Evolutionary conservation across 2,888 invertebrate species (phyloP).

Genomic region (Lepidocyrtinus sp.): DNA sequence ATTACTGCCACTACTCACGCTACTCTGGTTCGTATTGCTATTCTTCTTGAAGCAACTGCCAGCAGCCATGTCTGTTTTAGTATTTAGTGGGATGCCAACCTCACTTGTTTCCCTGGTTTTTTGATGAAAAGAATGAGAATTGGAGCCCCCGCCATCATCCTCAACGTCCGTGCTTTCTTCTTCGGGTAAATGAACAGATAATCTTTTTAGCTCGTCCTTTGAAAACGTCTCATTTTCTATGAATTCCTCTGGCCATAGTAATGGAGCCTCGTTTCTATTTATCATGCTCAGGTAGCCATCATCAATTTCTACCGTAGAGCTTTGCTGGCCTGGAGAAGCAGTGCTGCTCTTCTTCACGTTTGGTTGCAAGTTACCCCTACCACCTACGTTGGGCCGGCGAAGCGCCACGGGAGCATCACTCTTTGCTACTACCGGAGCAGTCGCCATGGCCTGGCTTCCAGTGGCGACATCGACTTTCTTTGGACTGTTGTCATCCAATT

Average conservation of each 20-base stretch:
- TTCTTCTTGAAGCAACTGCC: neutral
- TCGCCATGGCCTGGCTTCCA: too few relatives aligned
- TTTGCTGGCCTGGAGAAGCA: conserved; percentile 19
- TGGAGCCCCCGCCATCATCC: conserved; percentile 13
- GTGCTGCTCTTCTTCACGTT: conserved; percentile 6
- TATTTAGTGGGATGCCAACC: neutral
- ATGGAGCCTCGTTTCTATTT: conserved; percentile 66
- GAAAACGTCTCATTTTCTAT: conserved; percentile 69
- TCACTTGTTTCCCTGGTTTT: conserved; percentile 9
- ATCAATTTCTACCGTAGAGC: conserved; percentile 62
- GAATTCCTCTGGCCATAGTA: conserved; percentile 69
- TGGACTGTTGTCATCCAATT: conserved; percentile 10
- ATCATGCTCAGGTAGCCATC: conserved; percentile 70
- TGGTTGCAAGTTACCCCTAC: conserved; percentile 38
- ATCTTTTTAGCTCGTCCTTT: conserved; percentile 65
- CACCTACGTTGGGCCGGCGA: neutral
- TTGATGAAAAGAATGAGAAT: conserved; percentile 23
- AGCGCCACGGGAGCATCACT: conserved; percentile 14
- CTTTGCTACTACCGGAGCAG: neutral
- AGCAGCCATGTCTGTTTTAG: conserved; percentile 26
- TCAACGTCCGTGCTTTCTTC: conserved; percentile 36
- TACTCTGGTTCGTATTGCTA: conserved; percentile 13
- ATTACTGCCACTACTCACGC: conserved; percentile 40
- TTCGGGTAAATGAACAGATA: conserved; percentile 57
- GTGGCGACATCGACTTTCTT: neutral